phyloP scores from a whole-genome alignment of 2,888 invertebrate genomes.

The Apotomis capreana region DNA sequence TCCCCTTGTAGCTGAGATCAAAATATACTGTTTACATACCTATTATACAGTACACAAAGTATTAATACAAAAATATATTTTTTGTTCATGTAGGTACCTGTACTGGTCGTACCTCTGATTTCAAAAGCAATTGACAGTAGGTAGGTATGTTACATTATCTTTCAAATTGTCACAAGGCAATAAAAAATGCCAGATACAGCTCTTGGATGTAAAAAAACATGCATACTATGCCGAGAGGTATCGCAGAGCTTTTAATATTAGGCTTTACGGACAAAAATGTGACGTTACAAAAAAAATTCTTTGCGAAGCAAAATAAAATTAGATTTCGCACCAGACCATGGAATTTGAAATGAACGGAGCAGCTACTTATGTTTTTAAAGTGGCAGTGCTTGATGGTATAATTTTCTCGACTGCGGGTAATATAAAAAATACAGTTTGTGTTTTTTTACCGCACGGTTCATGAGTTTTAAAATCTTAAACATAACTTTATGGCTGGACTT shows the following conservation, averaged over 20 bases:
- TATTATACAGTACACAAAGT: too few relatives aligned
- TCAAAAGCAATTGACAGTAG: neutral
- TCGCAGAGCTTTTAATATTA: constrained; percentile 34
- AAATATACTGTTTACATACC: too few relatives aligned
- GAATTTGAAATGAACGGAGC: constrained; percentile 15
- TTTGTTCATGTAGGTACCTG: too few relatives aligned
- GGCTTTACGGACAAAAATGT: constrained; percentile 31
- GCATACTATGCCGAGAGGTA: constrained; percentile 18
- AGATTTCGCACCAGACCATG: constrained; percentile 34
- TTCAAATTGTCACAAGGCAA: neutral
- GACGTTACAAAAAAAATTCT: constrained; percentile 37
- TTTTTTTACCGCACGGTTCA: neutral
- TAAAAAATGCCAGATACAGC: neutral
- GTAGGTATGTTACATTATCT: neutral
- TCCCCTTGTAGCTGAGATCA: too few relatives aligned
- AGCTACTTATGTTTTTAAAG: constrained; percentile 13
- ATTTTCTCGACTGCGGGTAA: neutral
- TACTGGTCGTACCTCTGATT: neutral
- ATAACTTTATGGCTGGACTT: neutral
- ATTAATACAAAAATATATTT: too few relatives aligned
- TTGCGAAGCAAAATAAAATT: constrained; percentile 40
- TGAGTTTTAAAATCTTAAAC: neutral
- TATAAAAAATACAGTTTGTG: neutral
- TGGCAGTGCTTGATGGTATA: constrained; percentile 1
- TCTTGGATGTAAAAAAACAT: constrained; percentile 17